Conservation (phyloP, 2,888 invertebrate genomes). For the Leucoma salicis region DNA sequence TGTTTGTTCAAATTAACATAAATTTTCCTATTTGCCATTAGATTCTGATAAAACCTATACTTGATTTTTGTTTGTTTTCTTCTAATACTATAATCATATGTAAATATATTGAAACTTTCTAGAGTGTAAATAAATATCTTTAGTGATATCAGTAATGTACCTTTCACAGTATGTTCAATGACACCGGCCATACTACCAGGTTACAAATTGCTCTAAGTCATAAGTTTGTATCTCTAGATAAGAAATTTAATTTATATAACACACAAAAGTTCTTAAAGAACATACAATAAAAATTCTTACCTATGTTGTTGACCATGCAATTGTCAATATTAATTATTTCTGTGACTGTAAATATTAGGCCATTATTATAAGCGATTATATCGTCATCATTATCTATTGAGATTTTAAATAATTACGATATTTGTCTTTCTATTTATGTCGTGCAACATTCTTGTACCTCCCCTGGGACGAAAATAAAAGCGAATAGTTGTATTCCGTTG, state of each 20-base stretch:
- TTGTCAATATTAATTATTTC: too few relatives aligned
- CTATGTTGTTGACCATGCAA: too few relatives aligned
- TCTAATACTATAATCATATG: conserved; percentile 24
- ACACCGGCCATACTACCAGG: not conserved
- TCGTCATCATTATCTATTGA: conserved; percentile 12
- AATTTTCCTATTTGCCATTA: too few relatives aligned
- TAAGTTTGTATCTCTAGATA: conserved; percentile 21
- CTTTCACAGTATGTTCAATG: conserved; percentile 10
- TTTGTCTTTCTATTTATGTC: conserved; percentile 31
- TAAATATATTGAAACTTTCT: conserved; percentile 34
- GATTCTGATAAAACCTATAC: too few relatives aligned
- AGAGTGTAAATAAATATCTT: conserved; percentile 25
- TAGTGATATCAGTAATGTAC: conserved; percentile 15
- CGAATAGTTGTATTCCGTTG: conserved; percentile 27
- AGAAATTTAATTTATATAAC: conserved; percentile 23
- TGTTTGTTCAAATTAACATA: too few relatives aligned
- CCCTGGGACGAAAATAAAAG: conserved; percentile 52
- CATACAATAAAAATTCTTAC: conserved; percentile 12
- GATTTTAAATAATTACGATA: conserved; percentile 17
- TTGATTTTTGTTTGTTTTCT: conserved; percentile 23
- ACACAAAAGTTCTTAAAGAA: conserved; percentile 18
- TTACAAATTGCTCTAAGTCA: conserved; percentile 5
- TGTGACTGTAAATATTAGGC: conserved; percentile 38
- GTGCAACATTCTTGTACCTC: conserved; percentile 37
- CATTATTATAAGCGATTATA: conserved; percentile 17